Evolutionary conservation across 2,888 invertebrate species (phyloP).

Genomic region (Drosophila macrospina): DNA sequence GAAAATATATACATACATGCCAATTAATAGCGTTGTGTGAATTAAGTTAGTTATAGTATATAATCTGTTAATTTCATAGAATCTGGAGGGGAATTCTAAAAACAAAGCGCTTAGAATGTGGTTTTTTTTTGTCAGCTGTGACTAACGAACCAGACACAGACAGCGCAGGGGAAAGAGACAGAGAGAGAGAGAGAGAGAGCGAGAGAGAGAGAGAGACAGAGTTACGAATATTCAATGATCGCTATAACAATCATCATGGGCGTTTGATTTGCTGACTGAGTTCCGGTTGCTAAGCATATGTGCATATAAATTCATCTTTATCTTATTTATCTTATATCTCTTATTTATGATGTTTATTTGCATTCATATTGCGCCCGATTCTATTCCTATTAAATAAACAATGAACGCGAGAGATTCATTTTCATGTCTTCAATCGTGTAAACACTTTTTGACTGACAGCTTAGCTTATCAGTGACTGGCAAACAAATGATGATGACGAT

Average conservation of each 20-base stretch:
- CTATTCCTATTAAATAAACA: slow-evolving; percentile 17
- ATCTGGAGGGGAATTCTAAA: slow-evolving; percentile 24
- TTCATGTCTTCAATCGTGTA: not conserved
- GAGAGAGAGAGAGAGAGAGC: not conserved
- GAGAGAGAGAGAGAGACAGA: not conserved
- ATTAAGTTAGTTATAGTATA: slow-evolving; percentile 29
- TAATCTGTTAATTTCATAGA: slow-evolving; percentile 3
- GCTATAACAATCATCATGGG: slow-evolving; percentile 10
- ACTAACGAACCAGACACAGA: slow-evolving; percentile 16
- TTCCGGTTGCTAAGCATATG: slow-evolving; percentile 70
- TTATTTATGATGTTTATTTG: slow-evolving; percentile 47
- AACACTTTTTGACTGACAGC: slow-evolving; percentile 17
- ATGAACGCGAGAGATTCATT: slow-evolving; percentile 11
- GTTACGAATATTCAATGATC: not conserved
- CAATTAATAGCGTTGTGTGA: slow-evolving; percentile 38
- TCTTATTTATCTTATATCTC: slow-evolving; percentile 6
- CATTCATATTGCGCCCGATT: slow-evolving; percentile 30
- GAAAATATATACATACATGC: slow-evolving; percentile 19
- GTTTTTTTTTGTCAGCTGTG: slow-evolving; percentile 26
- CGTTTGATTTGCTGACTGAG: slow-evolving; percentile 43
- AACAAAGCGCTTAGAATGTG: slow-evolving; percentile 38
- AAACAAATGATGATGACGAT: slow-evolving; percentile 8
- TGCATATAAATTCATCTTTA: slow-evolving; percentile 48
- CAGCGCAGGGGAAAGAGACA: not conserved
- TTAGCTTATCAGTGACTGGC: slow-evolving; percentile 41